phyloP scores from a whole-genome alignment of 37 sponge, comb jelly and placozoan species.

The Diacarnus erythraeanus region DNA sequence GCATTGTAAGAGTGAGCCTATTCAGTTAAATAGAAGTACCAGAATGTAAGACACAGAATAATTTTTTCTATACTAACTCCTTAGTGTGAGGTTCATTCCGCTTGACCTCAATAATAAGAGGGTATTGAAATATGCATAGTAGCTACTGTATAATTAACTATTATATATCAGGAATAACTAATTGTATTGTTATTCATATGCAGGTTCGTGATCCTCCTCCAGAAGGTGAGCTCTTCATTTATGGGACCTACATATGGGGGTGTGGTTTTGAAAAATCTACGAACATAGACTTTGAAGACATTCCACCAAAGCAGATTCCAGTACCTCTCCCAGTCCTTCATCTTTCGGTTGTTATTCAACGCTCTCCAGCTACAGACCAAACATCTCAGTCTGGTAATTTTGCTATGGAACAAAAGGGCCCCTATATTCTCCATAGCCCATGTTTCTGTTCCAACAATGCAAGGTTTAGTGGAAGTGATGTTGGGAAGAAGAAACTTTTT shows the following conservation, averaged over 20 bases:
- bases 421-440: conserved; percentile 46
- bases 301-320: conserved; percentile 60
- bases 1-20: too few relatives aligned
- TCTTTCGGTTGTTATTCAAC: conserved; percentile 25
- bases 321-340: conserved; percentile 68
- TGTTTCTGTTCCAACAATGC: conserved; percentile 24
- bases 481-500: conserved; percentile 35
- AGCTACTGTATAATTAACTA: too few relatives aligned
- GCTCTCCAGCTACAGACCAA: not conserved
- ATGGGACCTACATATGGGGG: conserved; percentile 84
- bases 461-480: not conserved
- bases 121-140: too few relatives aligned
- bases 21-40: too few relatives aligned
- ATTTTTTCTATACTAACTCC: too few relatives aligned
- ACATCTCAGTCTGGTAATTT: not conserved
- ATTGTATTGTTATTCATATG: not conserved
- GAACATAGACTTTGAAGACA: conserved; percentile 60
- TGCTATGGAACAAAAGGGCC: conserved; percentile 43
- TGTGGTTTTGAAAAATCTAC: conserved; percentile 66
- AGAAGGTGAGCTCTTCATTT: conserved; percentile 73
- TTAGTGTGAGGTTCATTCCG: too few relatives aligned
- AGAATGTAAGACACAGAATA: too few relatives aligned
- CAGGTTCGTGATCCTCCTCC: conserved; percentile 92
- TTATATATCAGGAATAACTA: too few relatives aligned
- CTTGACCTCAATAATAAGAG: too few relatives aligned